Percentiles rank a stretch among this genome's conserved stretches.
These are phyloP conservation scores for Hippasteria phrygiana DNA, from an alignment of 53 echinoderm and acorn worm genomes.

Conservation along the genomic window DNA sequence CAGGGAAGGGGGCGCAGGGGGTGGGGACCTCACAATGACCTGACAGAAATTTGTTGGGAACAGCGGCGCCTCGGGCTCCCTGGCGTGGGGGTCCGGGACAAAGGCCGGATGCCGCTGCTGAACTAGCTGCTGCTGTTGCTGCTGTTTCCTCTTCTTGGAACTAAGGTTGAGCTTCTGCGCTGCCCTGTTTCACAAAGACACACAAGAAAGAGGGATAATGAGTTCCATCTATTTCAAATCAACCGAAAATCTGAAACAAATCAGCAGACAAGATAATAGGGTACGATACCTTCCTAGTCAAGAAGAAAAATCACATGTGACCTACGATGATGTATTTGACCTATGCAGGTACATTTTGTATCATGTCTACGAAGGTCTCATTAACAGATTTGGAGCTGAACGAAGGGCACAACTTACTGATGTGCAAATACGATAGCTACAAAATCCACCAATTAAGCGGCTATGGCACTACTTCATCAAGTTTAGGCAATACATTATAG, in stretches of 20 bases:
- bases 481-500: too few relatives aligned
- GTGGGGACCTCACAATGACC: slow-evolving; percentile 80
- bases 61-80: slow-evolving; percentile 82
- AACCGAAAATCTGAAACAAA: background rate
- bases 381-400: too few relatives aligned
- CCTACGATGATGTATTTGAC: background rate
- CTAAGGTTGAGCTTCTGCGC: slow-evolving; percentile 98
- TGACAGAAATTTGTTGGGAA: slow-evolving; percentile 97
- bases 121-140: slow-evolving; percentile 32
- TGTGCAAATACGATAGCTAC: too few relatives aligned
- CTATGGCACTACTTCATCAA: too few relatives aligned
- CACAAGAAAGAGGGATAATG: background rate
- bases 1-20: slow-evolving; percentile 91
- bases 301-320: background rate
- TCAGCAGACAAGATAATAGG: too few relatives aligned
- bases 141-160: slow-evolving; percentile 92
- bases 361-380: too few relatives aligned
- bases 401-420: too few relatives aligned
- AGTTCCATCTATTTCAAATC: background rate
- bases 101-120: slow-evolving; percentile 49
- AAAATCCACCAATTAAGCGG: too few relatives aligned
- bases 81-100: slow-evolving; percentile 67
- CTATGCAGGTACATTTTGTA: too few relatives aligned
- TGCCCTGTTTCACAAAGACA: slow-evolving; percentile 78
- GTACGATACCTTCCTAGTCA: too few relatives aligned